Percentiles rank a stretch among this genome's conserved stretches.
phyloP scores from a whole-genome alignment of 2,113 vertebrate genomes.

The Poecile atricapillus region DNA sequence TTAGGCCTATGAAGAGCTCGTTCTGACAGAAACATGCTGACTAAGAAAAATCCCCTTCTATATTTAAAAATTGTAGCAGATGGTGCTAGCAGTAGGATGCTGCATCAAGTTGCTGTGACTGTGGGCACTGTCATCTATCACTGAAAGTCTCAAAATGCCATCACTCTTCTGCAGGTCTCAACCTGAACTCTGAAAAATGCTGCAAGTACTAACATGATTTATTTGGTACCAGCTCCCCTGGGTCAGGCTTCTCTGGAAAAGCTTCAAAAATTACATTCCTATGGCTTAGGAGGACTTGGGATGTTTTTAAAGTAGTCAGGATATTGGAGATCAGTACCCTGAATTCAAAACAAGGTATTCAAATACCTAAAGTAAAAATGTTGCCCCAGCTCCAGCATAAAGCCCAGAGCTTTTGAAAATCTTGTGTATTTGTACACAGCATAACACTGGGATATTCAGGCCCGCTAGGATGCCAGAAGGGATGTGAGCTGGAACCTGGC shows the following conservation, averaged over 20 bases:
- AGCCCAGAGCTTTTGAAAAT: neutral
- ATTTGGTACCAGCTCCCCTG: neutral
- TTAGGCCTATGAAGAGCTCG: neutral
- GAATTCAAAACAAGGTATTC: neutral
- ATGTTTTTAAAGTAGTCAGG: neutral
- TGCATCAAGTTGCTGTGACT: slow-evolving; percentile 19
- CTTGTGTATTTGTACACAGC: neutral
- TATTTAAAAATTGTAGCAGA: slow-evolving; percentile 61
- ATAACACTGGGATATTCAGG: neutral
- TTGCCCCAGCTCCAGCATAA: neutral
- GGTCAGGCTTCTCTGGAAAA: neutral
- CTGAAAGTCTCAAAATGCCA: neutral
- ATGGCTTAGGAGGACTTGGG: neutral
- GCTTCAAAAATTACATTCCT: neutral
- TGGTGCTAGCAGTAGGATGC: slow-evolving; percentile 44
- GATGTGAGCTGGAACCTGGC: neutral
- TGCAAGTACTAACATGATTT: neutral
- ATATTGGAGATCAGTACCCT: neutral
- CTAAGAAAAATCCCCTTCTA: slow-evolving; percentile 59
- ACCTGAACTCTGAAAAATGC: neutral
- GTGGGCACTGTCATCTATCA: slow-evolving; percentile 33
- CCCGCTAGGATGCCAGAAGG: neutral
- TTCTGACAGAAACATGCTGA: slow-evolving; percentile 59
- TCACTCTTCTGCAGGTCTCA: neutral
- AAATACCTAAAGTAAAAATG: neutral